phyloP scores from a whole-genome alignment of 2,797 vertebrate species.

The Coccyzus lansbergi region DNA sequence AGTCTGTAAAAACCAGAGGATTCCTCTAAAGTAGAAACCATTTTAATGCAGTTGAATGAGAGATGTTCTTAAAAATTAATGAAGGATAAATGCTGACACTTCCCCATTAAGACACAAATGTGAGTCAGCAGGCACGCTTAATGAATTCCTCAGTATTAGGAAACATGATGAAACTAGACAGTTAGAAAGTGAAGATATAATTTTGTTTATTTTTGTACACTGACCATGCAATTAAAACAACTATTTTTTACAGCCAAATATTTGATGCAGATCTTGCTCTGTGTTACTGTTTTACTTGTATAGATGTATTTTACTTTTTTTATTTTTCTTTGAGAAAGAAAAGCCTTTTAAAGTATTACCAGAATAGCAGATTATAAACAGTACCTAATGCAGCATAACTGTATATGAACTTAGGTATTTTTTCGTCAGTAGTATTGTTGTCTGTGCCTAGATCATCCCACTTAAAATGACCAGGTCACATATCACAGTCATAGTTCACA shows the following conservation, averaged over 20 bases:
- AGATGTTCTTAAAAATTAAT: slow-evolving; percentile 49
- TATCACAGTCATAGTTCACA: background rate
- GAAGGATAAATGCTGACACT: slow-evolving; percentile 2
- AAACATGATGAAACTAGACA: background rate
- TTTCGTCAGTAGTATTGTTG: background rate
- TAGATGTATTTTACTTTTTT: background rate
- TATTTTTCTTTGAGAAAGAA: background rate
- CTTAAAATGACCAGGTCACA: background rate
- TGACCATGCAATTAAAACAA: background rate
- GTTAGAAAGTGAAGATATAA: background rate
- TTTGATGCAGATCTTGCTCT: background rate
- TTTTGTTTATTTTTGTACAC: background rate
- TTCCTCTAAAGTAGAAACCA: background rate
- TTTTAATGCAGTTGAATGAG: background rate
- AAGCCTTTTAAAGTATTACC: background rate
- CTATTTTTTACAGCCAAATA: background rate
- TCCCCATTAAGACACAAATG: background rate
- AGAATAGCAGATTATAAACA: background rate
- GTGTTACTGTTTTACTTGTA: background rate
- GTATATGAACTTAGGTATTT: background rate
- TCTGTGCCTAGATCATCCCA: background rate
- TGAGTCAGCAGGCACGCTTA: background rate
- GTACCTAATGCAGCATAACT: background rate
- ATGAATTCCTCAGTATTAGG: background rate
- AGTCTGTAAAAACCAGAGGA: background rate